These are phyloP conservation scores for Galerucella nymphaeae DNA, from an alignment of 2,888 invertebrate species.

Conservation along the genomic window DNA sequence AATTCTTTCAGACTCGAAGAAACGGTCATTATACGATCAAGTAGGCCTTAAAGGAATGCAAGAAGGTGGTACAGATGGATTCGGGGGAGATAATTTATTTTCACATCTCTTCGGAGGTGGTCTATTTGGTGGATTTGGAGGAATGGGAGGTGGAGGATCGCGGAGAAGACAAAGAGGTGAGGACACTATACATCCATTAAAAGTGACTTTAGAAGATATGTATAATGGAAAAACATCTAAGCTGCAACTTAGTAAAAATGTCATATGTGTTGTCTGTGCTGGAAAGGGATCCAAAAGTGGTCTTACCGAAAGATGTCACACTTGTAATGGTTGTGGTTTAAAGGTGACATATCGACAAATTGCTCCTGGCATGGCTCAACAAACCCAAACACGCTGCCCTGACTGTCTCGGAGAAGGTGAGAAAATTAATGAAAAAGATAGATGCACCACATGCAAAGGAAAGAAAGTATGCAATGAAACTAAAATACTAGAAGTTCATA, in stretches of 20 bases:
- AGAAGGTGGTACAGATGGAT: slow-evolving; percentile 72
- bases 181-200: slow-evolving; percentile 84
- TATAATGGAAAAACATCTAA: slow-evolving; percentile 90
- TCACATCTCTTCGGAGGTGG: slow-evolving; percentile 77
- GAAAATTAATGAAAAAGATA: slow-evolving; percentile 82
- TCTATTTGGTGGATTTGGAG: slow-evolving; percentile 70
- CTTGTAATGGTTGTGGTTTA: slow-evolving; percentile 82
- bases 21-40: slow-evolving; percentile 86
- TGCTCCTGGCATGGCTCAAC: slow-evolving; percentile 74
- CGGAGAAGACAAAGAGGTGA: slow-evolving; percentile 76
- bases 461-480: slow-evolving; percentile 85
- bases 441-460: slow-evolving; percentile 85
- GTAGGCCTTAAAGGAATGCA: slow-evolving; percentile 90
- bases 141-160: slow-evolving; percentile 65
- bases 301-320: slow-evolving; percentile 72
- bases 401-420: slow-evolving; percentile 78
- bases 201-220: slow-evolving; percentile 89
- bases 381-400: slow-evolving; percentile 72
- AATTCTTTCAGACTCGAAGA: slow-evolving; percentile 89
- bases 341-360: slow-evolving; percentile 80
- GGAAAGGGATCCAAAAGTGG: slow-evolving; percentile 83
- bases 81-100: slow-evolving; percentile 74
- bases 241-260: slow-evolving; percentile 84
- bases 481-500: slow-evolving; percentile 86
- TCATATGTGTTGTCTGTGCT: slow-evolving; percentile 80